Base-by-base conservation (phyloP, 2,113 vertebrate species). In the Apus apus region DNA sequence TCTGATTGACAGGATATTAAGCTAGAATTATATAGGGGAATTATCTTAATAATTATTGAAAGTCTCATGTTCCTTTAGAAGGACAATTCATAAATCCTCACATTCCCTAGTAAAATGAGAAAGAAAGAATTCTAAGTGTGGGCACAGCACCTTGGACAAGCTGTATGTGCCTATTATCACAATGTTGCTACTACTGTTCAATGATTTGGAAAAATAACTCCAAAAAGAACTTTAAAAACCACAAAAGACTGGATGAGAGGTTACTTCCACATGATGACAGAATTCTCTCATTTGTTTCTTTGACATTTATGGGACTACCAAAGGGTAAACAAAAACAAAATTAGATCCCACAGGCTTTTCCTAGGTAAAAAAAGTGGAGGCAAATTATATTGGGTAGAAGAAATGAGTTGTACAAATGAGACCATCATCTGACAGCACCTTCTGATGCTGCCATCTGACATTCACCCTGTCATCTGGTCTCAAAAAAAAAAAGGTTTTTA, bases 251-350 rank as follows among this genome's bases (percentile, higher is more conserved):
- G 61, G 57, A 81, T 76, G 81, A 92, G 72, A 93, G 85, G 83
- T 81, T 95, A 86, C 85, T 93, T 95, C 68, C 72, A 90, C 68
- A 74, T 11, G 85, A 93, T 93, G 94, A 90, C 1, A 72, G 70
- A 95, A 93, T 89, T 79, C 76, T 78, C 70, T 64, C 79, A 93
- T 92, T 93, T 87, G 79, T 89, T 96, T 84, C 88, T 93, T 27
- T 93, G 90, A 96, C 93, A 92, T 96, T 96, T 95, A 93, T 94
- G 92, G 73, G 90, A 72, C 93, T 81, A 93, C 72, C 70, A 96
- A 92, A 90, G 93, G 90, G 79, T 96, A 96, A 94, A 92, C 92
- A 93, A 93, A 94, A 86, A 88, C 72, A 92, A 94, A 96, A 96
- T 95, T 89, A 96, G 92, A 90, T 96, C 94, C 93, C 93, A 84